These are phyloP conservation scores for Gallinago media DNA, from an alignment of 2,113 vertebrate species.

Conservation along the genomic window DNA sequence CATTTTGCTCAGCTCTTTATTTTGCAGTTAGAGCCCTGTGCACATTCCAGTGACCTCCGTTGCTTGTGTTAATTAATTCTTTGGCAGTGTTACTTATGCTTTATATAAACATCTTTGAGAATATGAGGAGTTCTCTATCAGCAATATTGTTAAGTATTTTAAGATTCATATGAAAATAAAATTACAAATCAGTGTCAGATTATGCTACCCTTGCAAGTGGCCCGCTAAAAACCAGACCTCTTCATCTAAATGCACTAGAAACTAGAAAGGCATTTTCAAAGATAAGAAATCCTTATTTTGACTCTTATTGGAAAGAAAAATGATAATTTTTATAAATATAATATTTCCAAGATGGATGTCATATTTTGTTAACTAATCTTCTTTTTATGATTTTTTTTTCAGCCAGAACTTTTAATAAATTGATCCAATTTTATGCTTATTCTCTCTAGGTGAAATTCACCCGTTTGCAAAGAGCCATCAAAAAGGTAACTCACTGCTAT, in stretches of 20 bases:
- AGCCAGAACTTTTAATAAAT: neutral
- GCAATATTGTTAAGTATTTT: neutral
- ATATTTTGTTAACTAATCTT: neutral
- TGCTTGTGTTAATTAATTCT: conserved; percentile 33
- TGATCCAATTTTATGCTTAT: neutral
- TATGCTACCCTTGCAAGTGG: neutral
- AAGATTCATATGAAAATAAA: conserved; percentile 15
- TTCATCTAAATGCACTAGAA: neutral
- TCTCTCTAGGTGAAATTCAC: neutral
- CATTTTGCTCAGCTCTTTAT: conserved; percentile 20
- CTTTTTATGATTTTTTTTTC: neutral
- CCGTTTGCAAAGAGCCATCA: neutral
- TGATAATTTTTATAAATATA: neutral
- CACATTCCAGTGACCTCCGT: conserved; percentile 45
- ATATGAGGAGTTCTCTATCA: conserved; percentile 14
- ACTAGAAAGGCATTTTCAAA: neutral
- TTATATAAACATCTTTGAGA: conserved; percentile 41
- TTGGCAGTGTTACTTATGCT: conserved; percentile 19
- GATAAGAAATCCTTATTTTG: neutral
- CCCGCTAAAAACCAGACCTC: neutral
- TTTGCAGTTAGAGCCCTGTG: neutral
- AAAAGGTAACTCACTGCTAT: neutral
- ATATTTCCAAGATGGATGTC: neutral
- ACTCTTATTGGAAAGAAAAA: neutral
- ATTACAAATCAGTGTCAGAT: neutral